Conservation (phyloP, 2,888 invertebrate species). For the Epinotia bilunana region DNA sequence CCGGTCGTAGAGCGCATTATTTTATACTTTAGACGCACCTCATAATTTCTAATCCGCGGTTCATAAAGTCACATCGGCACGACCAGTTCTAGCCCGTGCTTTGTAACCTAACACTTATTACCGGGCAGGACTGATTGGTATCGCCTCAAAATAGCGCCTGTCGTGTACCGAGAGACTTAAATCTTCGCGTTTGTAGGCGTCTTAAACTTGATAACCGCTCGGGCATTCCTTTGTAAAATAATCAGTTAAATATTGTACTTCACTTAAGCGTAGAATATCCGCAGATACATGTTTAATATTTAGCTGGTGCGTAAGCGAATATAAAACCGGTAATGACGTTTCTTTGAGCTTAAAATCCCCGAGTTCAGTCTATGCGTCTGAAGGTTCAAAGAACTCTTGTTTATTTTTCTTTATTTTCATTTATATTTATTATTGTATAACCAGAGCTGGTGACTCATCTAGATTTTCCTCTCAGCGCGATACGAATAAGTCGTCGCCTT, state of each 20-base stretch:
- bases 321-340: background rate
- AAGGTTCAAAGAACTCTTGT: background rate
- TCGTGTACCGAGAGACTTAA: slow-evolving; percentile 53
- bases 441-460: slow-evolving; percentile 25
- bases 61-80: slow-evolving; percentile 64
- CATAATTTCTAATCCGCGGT: slow-evolving; percentile 62
- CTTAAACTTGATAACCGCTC: slow-evolving; percentile 52
- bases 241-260: slow-evolving; percentile 12
- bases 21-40: slow-evolving; percentile 57
- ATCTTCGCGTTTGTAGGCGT: slow-evolving; percentile 56
- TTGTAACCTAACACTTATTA: slow-evolving; percentile 68
- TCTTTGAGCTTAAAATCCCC: slow-evolving; percentile 6
- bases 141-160: slow-evolving; percentile 57
- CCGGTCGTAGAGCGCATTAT: slow-evolving; percentile 53
- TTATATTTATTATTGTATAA: slow-evolving; percentile 15
- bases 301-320: background rate
- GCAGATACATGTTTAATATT: background rate
- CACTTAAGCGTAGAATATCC: background rate
- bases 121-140: slow-evolving; percentile 59
- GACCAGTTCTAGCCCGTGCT: slow-evolving; percentile 56
- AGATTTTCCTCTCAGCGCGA: slow-evolving; percentile 23
- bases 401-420: slow-evolving; percentile 18
- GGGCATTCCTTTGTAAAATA: slow-evolving; percentile 42
- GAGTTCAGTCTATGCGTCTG: background rate
- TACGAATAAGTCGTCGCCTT: slow-evolving; percentile 48